These are phyloP conservation scores for Prolemur simus DNA, from an alignment of 2,113 vertebrate genomes.

Conservation along the genomic window DNA sequence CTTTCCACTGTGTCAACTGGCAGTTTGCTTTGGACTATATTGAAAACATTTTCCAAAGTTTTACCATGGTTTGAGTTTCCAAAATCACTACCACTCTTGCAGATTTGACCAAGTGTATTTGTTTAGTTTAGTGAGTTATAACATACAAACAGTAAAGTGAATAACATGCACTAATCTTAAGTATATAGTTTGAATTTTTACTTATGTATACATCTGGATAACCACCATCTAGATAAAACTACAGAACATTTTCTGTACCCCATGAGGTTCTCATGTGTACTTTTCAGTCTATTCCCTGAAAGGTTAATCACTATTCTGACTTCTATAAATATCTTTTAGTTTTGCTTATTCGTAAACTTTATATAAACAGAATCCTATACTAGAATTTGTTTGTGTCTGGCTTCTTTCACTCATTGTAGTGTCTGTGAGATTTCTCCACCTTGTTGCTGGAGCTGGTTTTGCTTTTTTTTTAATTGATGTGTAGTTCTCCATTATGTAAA, in stretches of 20 bases:
- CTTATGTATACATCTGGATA: neutral
- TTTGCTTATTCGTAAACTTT: neutral
- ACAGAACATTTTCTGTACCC: neutral
- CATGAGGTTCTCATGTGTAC: neutral
- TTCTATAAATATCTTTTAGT: neutral
- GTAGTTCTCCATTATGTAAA: neutral
- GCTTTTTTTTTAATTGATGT: neutral
- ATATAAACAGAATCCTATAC: neutral
- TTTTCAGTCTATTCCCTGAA: neutral
- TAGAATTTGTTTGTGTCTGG: neutral
- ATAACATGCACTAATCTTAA: neutral
- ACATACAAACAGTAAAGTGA: neutral
- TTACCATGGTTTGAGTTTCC: constrained; percentile 31
- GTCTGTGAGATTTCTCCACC: neutral
- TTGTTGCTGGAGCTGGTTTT: neutral
- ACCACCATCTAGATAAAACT: neutral
- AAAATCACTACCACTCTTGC: neutral
- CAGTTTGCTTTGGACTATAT: constrained; percentile 50
- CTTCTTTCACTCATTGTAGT: neutral
- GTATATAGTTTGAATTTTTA: neutral
- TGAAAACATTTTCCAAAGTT: constrained; percentile 30
- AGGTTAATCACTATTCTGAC: neutral
- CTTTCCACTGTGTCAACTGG: constrained; percentile 54
- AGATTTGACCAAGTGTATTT: constrained; percentile 9
- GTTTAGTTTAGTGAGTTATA: neutral